Base-by-base conservation (phyloP, 2,888 invertebrate genomes). In the Acleris literana region DNA sequence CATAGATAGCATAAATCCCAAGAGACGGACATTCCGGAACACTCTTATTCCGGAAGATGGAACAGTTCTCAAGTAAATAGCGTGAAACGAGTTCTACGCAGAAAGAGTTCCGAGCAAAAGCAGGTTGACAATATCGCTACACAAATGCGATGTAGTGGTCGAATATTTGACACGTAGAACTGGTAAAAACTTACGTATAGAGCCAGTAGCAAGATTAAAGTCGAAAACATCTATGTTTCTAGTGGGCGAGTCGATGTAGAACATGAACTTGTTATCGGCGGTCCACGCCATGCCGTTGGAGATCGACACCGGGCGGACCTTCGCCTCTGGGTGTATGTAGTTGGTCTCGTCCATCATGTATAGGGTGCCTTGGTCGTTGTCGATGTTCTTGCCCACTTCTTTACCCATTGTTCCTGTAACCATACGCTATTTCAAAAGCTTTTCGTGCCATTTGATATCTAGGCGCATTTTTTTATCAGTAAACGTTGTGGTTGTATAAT, bases 261-360 rank as follows among this genome's bases (percentile, higher is more conserved):
- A 97, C 93, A 97, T 94, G 74, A 93, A 94, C 69, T 94, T 93
- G 76, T 94, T 94, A 75, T 96, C 95, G 0, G 87, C 79, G 18
- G 94, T 95, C 97, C 97, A 97, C 0, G 95, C 95, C 6, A 97
- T 83, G 1, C 97, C 97, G 76, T 97, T 97, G 53, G 97, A 96
- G n/a, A 96, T 93, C 13, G 94, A 93, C 20, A 96, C 94, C 0
- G 92, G 92, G 0, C 86, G 81, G 1, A 92, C 84, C 69, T 85
- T 85, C 3, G 77, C 82, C 54, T 74, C 80, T 0, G 86, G 90
- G 57, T 85, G 68, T 0, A 79, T 68, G 70, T 84, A 80, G 71
- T 88, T 90, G 58, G 86, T 72, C 66, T 87, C 80, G 18, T 90
- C 91, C 63, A 95, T 76, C 77, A 93, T 87, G 81, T 95, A 96